Base-by-base conservation (phyloP, 2,113 vertebrate genomes). In the Dendropsophus ebraccatus region DNA sequence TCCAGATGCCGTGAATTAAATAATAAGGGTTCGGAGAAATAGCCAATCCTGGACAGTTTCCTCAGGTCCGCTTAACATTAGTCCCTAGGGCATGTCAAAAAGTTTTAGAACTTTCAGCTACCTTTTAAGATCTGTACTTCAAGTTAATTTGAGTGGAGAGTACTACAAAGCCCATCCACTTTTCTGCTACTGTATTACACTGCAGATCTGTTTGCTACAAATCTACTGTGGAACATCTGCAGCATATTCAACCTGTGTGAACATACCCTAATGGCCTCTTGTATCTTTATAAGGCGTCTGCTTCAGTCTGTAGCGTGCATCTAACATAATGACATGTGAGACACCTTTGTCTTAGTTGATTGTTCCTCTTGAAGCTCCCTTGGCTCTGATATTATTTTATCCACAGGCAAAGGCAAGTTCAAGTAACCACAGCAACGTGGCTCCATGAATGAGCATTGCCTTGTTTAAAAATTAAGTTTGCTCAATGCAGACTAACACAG, bases 401-500 rank as follows among this genome's bases (percentile, higher is more conserved):
- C 21, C 35, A 25, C 54, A 80, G 30, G 52, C 50, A 58, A 79
- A 23, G 52, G 21, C 37, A 78, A 80, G 78, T 80, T 60, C 35
- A 80, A 45, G 58, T 62, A 60, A 80, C 56, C 78, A 62, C 58
- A 41, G 37, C 30, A 45, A 41, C 78, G n/a, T 41, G n/a, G 56
- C 7, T 56, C 45, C 60, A 62, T 80, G 62, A 52, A 82, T 70
- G 37, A 52, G 41, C 41, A 16, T 52, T 14, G 28, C 19, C 21
- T 65, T 70, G 80, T 70, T 35, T 62, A 1, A 30, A 45, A 82
- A 49, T 16, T 69, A 25, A 41, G 50, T 28, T 82, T 49, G 35
- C 45, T 67, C 37, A 81, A 14, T 23, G 49, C 16, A 67, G 45
- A 69, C 25, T 74, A 14, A 87, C 88, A 88, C 80, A 58, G 2